Conservation (phyloP, 2,113 vertebrate species). For the Macquaria australasica region DNA sequence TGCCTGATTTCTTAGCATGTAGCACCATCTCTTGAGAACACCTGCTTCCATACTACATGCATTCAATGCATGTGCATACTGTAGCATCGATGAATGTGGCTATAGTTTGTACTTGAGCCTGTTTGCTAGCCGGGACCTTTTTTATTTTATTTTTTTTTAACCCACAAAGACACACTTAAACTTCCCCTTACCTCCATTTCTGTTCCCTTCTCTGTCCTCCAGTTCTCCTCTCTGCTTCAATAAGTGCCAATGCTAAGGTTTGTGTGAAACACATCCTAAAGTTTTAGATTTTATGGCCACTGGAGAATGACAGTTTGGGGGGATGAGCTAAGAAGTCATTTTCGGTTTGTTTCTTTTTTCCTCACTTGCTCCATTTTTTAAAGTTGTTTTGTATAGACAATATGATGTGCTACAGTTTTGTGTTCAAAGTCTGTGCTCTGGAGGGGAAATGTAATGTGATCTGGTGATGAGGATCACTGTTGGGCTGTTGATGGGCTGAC, state of each 20-base stretch:
- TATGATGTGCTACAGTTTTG: slow-evolving; percentile 58
- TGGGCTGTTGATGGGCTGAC: slow-evolving; percentile 30
- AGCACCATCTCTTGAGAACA: slow-evolving; percentile 8
- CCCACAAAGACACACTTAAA: not conserved
- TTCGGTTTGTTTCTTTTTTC: not conserved
- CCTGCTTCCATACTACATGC: slow-evolving; percentile 19
- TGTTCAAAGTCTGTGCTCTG: slow-evolving; percentile 50
- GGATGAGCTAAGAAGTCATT: not conserved
- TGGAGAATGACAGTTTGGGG: not conserved
- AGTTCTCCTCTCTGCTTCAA: slow-evolving; percentile 14
- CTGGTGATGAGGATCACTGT: slow-evolving; percentile 3
- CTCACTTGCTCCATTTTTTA: slow-evolving; percentile 29
- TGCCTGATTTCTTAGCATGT: slow-evolving; percentile 2
- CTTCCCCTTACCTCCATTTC: not conserved
- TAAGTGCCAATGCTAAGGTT: slow-evolving; percentile 17
- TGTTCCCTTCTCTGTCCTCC: slow-evolving; percentile 27
- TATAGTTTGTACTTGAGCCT: slow-evolving; percentile 17
- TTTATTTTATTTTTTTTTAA: not conserved
- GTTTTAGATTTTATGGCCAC: slow-evolving; percentile 14
- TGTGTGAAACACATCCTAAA: not conserved
- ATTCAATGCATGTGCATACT: slow-evolving; percentile 39
- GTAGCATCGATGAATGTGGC: slow-evolving; percentile 9
- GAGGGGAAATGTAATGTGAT: slow-evolving; percentile 21
- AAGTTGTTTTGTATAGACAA: slow-evolving; percentile 56
- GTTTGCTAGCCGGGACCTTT: slow-evolving; percentile 15